Conservation (phyloP, 2,797 vertebrate genomes). For the Myripristis jacobus region DNA sequence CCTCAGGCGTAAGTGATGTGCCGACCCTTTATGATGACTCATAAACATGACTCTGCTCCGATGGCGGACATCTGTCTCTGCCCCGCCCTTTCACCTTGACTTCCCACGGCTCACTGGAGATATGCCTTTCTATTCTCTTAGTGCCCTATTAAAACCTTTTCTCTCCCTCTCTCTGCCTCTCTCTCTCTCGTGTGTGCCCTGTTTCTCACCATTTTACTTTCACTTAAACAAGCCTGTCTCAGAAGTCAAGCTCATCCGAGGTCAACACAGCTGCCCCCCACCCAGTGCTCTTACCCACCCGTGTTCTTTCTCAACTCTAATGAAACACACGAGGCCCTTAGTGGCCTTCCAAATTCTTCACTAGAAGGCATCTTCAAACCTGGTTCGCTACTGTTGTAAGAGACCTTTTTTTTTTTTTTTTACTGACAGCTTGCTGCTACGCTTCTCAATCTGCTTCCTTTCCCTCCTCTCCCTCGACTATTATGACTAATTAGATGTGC, state of each 20-base stretch:
- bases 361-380: slow-evolving; percentile 17
- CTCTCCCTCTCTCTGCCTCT: neutral
- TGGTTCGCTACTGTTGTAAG: neutral
- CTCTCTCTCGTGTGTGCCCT: neutral
- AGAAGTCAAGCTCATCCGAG: slow-evolving; percentile 56
- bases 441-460: slow-evolving; percentile 15
- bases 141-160: slow-evolving; percentile 68
- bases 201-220: no score
- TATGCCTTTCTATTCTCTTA: slow-evolving; percentile 60
- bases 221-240: slow-evolving; percentile 55
- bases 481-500: slow-evolving; percentile 54
- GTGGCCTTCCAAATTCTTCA: slow-evolving; percentile 40
- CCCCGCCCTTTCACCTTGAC: slow-evolving; percentile 71
- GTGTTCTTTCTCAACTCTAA: slow-evolving; percentile 46
- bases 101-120: slow-evolving; percentile 26
- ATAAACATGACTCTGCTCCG: slow-evolving; percentile 68
- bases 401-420: slow-evolving; percentile 18
- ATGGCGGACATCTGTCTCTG: slow-evolving; percentile 57
- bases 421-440: slow-evolving; percentile 31
- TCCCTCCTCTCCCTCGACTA: neutral
- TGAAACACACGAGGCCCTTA: slow-evolving; percentile 51
- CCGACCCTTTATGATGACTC: slow-evolving; percentile 71
- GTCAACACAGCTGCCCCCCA: slow-evolving; percentile 53
- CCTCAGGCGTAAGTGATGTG: slow-evolving; percentile 46
- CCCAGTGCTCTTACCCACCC: neutral